Evolutionary conservation across 2,113 vertebrate genomes (phyloP), one percentile per base, ranked within the genome.

Genomic region (Ophiodon elongatus): DNA sequence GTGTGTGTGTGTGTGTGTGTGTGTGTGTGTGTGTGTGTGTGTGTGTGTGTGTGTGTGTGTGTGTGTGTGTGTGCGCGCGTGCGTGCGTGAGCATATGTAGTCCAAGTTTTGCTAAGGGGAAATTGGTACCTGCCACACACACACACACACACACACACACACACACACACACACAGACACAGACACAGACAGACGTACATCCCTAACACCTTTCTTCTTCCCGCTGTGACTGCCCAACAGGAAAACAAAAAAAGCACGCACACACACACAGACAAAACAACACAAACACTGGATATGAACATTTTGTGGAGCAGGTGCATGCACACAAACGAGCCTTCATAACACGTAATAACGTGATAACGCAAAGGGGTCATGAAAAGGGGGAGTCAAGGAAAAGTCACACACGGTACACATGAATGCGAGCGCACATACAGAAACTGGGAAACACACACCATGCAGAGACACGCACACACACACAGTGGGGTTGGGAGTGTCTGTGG

Each of bases 401-500:
- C 79, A 65, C 1, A 47, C 10, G 5, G 23, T 66, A 50, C 14
- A 35, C 54, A 59, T 57, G 54, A 57, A 57, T 3, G 41, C 37
- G 43, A 6, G 23, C 14, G 2, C 10, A 31, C 21, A 35, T 29
- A 54, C 43, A 33, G 27, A 37, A 54, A 71, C 56, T 17, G 21
- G 29, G 6, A 56, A 15, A 43, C 8, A 50, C 39, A 76, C 72
- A 83, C 65, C 54, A 76, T 35, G 33, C 63, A 59, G 47, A 62
- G 43, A 75, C 33, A 80, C 41, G 80, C 29, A 79, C 47, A 83
- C 76, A 79, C 31, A 79, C 50, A 83, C 76, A 79, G 60, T 73
- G 43, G 78, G 80, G 83, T 77, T 84, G 93, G 95, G 95, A 96
- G 95, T 93, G 92, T 96, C 95, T 94, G 95, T 96, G 95, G 81